These are phyloP conservation scores for Meteorus colon DNA, from an alignment of 2,888 invertebrate species.

Conservation along the genomic window DNA sequence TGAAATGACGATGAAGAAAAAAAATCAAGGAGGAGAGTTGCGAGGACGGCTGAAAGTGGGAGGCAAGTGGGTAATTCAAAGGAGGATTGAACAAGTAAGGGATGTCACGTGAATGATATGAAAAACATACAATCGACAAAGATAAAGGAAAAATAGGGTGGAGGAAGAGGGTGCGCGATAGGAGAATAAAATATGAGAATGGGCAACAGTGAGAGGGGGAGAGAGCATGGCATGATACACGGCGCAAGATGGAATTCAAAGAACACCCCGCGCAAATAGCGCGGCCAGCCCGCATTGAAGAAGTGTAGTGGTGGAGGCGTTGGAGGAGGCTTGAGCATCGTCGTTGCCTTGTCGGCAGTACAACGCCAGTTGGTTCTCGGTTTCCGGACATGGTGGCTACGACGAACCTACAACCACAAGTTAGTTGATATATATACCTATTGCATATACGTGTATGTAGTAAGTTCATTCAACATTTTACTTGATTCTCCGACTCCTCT, in stretches of 20 bases:
- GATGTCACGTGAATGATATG: neutral
- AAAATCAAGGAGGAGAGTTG: neutral
- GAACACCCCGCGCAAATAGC: constrained; percentile 50
- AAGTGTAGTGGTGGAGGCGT: constrained; percentile 54
- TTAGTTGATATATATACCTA: constrained; percentile 54
- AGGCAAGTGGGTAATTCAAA: neutral
- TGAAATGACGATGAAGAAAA: neutral
- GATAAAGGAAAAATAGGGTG: neutral
- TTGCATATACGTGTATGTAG: neutral
- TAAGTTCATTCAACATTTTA: constrained; percentile 17
- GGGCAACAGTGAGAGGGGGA: neutral
- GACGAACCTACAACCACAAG: constrained; percentile 62
- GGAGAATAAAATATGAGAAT: neutral
- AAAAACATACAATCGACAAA: neutral
- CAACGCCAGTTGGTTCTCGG: constrained; percentile 67
- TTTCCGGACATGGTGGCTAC: constrained; percentile 65
- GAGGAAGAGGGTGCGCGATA: neutral
- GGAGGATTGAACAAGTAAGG: neutral
- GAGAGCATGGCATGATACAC: neutral
- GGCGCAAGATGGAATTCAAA: constrained; percentile 47
- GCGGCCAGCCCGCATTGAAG: constrained; percentile 35
- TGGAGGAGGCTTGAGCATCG: constrained; percentile 52
- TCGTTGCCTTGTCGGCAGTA: constrained; percentile 49
- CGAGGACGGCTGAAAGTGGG: neutral
- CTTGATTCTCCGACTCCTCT: neutral